phyloP scores from a whole-genome alignment of 2,888 invertebrate genomes.

The Orthonevra nobilis region DNA sequence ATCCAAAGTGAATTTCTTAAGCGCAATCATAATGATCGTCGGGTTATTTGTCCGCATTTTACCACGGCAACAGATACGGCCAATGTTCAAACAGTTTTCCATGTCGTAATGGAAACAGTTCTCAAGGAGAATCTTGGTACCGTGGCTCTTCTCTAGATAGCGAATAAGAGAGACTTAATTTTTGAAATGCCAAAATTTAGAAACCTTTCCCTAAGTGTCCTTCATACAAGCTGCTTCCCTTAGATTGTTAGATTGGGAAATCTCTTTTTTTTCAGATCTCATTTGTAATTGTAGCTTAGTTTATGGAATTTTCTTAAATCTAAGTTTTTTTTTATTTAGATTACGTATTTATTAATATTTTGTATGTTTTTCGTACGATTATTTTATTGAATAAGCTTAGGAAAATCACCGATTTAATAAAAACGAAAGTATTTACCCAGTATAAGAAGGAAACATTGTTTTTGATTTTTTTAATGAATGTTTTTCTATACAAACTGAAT shows the following conservation, averaged over 20 bases:
- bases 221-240: constrained; percentile 51
- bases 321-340: constrained; percentile 13
- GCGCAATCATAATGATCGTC: constrained; percentile 82
- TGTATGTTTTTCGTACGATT: constrained; percentile 21
- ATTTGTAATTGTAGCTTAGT: constrained; percentile 57
- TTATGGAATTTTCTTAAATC: constrained; percentile 20
- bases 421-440: constrained; percentile 4
- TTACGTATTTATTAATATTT: constrained; percentile 26
- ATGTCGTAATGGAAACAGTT: constrained; percentile 85
- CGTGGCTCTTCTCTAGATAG: constrained; percentile 81
- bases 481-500: too few relatives aligned
- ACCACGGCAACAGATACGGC: constrained; percentile 86
- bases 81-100: constrained; percentile 85
- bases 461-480: not conserved
- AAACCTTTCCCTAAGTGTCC: constrained; percentile 46
- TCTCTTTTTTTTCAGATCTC: constrained; percentile 64
- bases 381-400: constrained; percentile 2
- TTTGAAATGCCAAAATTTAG: constrained; percentile 62
- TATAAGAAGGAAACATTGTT: not conserved
- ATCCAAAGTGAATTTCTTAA: constrained; percentile 84
- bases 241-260: constrained; percentile 57
- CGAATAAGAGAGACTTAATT: not conserved
- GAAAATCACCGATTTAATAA: constrained; percentile 36
- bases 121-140: constrained; percentile 83
- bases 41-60: constrained; percentile 84